phyloP scores from a whole-genome alignment of 2,888 invertebrate species.

The Muscina levida region DNA sequence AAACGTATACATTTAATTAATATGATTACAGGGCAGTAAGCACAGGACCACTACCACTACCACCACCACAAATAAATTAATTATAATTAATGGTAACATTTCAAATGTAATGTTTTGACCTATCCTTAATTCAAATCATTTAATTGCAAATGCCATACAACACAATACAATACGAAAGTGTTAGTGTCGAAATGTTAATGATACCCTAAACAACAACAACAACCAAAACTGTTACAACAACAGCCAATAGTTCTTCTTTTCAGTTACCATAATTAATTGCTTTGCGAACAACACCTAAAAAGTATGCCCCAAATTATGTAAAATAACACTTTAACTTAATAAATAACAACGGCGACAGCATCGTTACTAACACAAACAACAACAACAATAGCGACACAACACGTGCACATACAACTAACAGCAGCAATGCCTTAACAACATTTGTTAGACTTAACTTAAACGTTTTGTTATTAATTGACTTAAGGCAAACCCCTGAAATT shows the following conservation, averaged over 20 bases:
- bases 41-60: neutral
- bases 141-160: no score
- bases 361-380: neutral
- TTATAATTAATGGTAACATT: constrained; percentile 3
- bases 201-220: neutral
- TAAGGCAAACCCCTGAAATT: constrained; percentile 7
- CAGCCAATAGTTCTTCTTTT: neutral
- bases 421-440: neutral
- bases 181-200: constrained; percentile 12
- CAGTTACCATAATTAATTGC: neutral
- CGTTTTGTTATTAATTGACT: constrained; percentile 7
- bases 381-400: neutral
- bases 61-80: neutral
- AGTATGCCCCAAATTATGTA: constrained; percentile 13
- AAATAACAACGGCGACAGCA: neutral
- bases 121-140: neutral
- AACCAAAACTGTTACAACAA: neutral
- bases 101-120: neutral
- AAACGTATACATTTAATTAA: no score
- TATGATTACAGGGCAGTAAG: neutral
- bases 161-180: no score
- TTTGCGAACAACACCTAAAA: neutral
- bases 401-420: no score
- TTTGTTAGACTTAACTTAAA: neutral
- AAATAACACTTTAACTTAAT: constrained; percentile 3